Evolutionary conservation across 2,113 vertebrate species (phyloP), one percentile per base, ranked within the genome.

Genomic region (Salminus brasiliensis): DNA sequence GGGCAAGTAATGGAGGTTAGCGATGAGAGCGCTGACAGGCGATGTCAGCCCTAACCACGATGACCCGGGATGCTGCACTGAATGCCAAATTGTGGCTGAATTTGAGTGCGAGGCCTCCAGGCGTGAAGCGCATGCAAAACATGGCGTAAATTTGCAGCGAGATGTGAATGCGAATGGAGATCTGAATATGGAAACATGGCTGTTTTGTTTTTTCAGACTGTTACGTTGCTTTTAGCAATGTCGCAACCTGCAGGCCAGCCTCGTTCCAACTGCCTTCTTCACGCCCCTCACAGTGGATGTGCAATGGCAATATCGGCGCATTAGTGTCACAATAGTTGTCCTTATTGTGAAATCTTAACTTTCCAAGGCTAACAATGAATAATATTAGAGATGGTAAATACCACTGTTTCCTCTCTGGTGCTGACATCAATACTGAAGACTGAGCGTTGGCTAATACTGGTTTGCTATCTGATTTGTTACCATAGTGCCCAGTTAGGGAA

Each of bases 1-100:
- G 88, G 89, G 88, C 81, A 82, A 83, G 88, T 93, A 92, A 93
- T 92, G 85, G 89, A 88, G 91, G 93, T 90, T 90, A 91, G 90
- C 88, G 88, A 91, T 90, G 89, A 88, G 83, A 89, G 88, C 90
- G 91, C 91, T 90, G 91, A 92, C 91, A 89, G 90, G 89, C 89
- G 86, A 87, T 90, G 90, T 92, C 90, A 90, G 90, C 86, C 90
- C 88, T 91, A 91, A 92, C 92, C 90, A 93, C 83, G 62, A 86
- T 91, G 92, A 93, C 92, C 92, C 83, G 74, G 62, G 65, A 41
- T 87, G 84, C 86, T 72, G 69, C 66, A 7, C 87, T 83, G 90
- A 87, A 89, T 88, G 87, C 89, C 83, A 87, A 91, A 92, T 89
- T 81, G 52, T 25, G 89, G 88, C 86, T 87, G 86, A 82, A 80